phyloP scores from a whole-genome alignment of 2,113 vertebrate genomes.

The Mastomys natalensis region DNA sequence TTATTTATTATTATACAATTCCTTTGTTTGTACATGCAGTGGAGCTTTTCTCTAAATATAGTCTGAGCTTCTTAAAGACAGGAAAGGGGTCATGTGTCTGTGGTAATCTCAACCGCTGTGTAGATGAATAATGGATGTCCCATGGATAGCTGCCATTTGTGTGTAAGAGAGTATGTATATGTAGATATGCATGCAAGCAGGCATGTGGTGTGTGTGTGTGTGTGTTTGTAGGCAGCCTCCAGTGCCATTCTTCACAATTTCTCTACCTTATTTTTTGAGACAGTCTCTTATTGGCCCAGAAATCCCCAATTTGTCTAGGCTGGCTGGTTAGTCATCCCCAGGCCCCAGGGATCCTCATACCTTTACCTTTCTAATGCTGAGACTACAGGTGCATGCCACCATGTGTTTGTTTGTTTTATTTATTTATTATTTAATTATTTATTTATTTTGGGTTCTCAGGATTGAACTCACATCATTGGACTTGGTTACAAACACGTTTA shows the following conservation, averaged over 20 bases:
- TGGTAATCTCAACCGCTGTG: neutral
- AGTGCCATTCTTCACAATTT: neutral
- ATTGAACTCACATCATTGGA: neutral
- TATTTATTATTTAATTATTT: neutral
- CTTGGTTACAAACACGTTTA: neutral
- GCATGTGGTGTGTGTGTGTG: too few species aligned
- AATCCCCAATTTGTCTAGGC: neutral
- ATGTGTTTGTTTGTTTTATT: neutral
- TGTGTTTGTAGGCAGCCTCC: neutral
- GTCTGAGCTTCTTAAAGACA: neutral
- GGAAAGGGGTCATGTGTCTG: neutral
- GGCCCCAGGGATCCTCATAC: neutral
- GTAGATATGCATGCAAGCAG: too few species aligned
- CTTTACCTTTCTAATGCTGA: neutral
- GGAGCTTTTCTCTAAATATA: neutral
- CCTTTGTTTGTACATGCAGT: neutral
- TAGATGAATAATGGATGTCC: neutral
- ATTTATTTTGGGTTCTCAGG: neutral
- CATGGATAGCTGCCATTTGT: neutral
- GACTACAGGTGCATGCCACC: neutral
- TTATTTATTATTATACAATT: neutral
- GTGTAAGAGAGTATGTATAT: neutral
- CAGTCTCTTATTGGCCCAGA: neutral
- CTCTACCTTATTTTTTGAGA: neutral
- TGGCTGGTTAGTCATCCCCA: neutral